Base-by-base conservation (phyloP, 2,888 invertebrate species). In the Branchipolynoe longqiensis region DNA sequence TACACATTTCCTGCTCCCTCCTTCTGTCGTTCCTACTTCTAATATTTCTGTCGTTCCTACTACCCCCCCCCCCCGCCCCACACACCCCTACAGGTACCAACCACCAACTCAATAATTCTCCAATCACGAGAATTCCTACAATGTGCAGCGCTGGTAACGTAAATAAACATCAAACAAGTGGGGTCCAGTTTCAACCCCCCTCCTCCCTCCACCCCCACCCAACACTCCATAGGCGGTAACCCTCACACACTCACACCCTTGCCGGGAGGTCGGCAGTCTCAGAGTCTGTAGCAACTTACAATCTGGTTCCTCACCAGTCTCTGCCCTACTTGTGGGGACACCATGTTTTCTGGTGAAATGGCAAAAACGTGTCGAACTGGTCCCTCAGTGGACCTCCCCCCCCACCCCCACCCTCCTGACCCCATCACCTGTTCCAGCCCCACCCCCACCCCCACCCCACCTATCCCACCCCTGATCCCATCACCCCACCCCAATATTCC, bases 121-220 rank as follows among this genome's bases (percentile, higher is more conserved):
- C 69, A 69, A 69, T 69, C 69, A 69, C 38, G 69, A 69, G 38
- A 69, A 69, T 69, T 69, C 69, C 38, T 69, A 69, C 69, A 69
- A 69, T 69, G 36, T 69, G 38, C 69, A 0, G n/a, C 8, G 69
- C 69, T 69, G 69, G 69, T 36, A 69, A 69, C 25, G 38, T 38
- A 69, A 69, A 69, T 69, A 69, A 69, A 69, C 69, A 69, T 69
- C 69, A 69, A 69, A 69, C 36, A 69, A 33, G 69, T 3, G 33
- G 69, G 69, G 3, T 36, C 69, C 36, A 33, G 12, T 69, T 69
- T 69, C 69, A 33, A n/a, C n/a, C n/a, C n/a, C n/a, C n/a, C n/a
- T n/a, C n/a, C n/a, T n/a, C n/a, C n/a, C n/a, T n/a, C n/a, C n/a
- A n/a, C n/a, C n/a, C n/a, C n/a, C n/a, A n/a, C n/a, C n/a, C n/a